Evolutionary conservation across 2,113 vertebrate species (phyloP).

Genomic region (Anarhynchus alexandrinus): DNA sequence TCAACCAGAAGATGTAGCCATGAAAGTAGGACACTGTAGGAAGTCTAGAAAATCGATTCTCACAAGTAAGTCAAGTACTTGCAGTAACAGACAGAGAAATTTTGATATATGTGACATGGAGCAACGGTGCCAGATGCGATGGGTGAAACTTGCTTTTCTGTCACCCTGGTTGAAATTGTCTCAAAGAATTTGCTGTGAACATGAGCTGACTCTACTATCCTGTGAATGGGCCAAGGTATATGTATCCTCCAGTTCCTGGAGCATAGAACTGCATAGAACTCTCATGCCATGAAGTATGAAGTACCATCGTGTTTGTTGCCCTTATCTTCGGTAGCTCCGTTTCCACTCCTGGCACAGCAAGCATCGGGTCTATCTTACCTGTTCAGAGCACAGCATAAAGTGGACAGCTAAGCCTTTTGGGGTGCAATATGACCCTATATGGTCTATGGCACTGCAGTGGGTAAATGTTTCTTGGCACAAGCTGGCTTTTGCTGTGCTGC

Average conservation of each 20-base stretch:
- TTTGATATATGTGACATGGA: not conserved
- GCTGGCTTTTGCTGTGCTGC: not conserved
- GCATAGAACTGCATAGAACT: not conserved
- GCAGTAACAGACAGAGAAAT: not conserved
- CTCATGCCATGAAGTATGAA: not conserved
- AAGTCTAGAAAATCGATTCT: not conserved
- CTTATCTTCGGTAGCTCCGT: not conserved
- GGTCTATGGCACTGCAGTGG: not conserved
- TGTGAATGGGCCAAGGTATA: not conserved
- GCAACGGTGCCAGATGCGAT: not conserved
- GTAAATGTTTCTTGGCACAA: not conserved
- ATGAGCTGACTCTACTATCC: not conserved
- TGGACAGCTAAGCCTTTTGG: not conserved
- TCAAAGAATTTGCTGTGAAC: not conserved
- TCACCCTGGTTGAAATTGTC: not conserved
- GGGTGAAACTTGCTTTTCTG: not conserved
- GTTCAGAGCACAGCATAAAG: not conserved
- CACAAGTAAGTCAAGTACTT: not conserved
- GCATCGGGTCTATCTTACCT: not conserved
- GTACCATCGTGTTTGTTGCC: not conserved
- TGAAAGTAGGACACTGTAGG: not conserved
- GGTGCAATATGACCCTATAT: not conserved
- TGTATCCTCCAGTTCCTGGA: not conserved
- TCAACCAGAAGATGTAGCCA: not conserved
- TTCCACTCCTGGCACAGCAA: not conserved